Base-by-base conservation (phyloP, 2,113 vertebrate genomes). In the Rattus rattus region DNA sequence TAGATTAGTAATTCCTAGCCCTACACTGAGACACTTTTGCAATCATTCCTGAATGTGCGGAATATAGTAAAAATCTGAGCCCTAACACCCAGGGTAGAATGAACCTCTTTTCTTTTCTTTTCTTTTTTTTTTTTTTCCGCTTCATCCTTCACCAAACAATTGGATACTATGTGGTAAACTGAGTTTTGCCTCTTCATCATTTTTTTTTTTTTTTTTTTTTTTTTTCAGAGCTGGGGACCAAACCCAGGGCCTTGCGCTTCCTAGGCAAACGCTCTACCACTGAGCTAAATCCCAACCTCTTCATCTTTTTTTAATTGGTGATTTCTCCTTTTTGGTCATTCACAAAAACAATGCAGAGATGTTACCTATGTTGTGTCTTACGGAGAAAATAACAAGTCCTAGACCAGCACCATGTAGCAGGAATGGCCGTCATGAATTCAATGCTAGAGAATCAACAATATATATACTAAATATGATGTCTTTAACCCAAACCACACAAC, bases 21-120 rank as follows among this genome's bases (percentile, higher is more conserved):
- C 52, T 70, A 22, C 4, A 9, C 28, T 12, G 9, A 0, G 2
- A 65, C 0, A 39, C 1, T 12, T 54, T 36, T 12, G 54, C 0
- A 0, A 14, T 59, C 54, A 3, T 7, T 39, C 0, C 0, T 24
- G 22, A 54, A 39, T 14, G 1, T 11, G 7, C 16, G 22, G 73
- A 16, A 1, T 0, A 17, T n/a, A 19, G 22, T 22, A 20, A 65
- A 72, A 63, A 9, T 12, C 14, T 4, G 70, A 63, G 30, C 28
- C 0, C 54, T 3, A 4, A 47, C 0, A 8, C 19, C 28, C 14
- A 14, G 65, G 63, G 36, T 33, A 39, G 26, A 36, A 67, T 30
- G 63, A 67, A 17, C 17, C 2, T 43, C 3, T 43, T 43, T 43
- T 43, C 3, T 43, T 43, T 54, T 54, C 5, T 54, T 54, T 54